Percentiles rank a stretch among this genome's conserved stretches.
These are phyloP conservation scores for Augochlora pura DNA, from an alignment of 1,140 invertebrate genomes.

Conservation along the genomic window DNA sequence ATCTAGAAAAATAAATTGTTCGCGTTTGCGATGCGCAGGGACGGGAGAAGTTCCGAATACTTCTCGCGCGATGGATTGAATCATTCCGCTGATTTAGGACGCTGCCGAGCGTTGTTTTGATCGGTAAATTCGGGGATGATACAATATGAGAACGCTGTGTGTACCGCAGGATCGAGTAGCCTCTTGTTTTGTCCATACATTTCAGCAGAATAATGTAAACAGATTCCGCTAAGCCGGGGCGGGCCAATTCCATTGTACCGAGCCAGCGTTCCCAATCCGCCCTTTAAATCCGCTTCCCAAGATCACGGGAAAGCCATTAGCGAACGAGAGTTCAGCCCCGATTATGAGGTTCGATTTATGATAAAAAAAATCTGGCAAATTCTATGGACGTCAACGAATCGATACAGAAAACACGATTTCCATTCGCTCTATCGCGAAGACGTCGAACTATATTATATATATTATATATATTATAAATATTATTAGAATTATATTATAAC, in stretches of 20 bases:
- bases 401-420: background rate
- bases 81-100: no score
- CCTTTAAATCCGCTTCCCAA: background rate
- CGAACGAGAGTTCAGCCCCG: background rate
- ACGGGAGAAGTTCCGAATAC: no score
- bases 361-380: background rate
- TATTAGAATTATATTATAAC: no score
- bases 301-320: background rate
- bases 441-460: no score
- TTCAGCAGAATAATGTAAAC: conserved; percentile 1
- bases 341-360: background rate
- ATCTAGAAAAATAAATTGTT: background rate
- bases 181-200: background rate
- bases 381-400: background rate
- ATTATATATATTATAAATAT: no score
- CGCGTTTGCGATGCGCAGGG: no score
- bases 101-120: no score
- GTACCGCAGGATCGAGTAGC: background rate
- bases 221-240: background rate
- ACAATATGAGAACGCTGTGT: no score
- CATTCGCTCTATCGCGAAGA: background rate
- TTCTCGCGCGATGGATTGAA: no score
- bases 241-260: background rate
- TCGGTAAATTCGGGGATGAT: no score
- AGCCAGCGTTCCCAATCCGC: background rate